phyloP scores from a whole-genome alignment of 2,888 invertebrate genomes.

The Lucinisca nassula region DNA sequence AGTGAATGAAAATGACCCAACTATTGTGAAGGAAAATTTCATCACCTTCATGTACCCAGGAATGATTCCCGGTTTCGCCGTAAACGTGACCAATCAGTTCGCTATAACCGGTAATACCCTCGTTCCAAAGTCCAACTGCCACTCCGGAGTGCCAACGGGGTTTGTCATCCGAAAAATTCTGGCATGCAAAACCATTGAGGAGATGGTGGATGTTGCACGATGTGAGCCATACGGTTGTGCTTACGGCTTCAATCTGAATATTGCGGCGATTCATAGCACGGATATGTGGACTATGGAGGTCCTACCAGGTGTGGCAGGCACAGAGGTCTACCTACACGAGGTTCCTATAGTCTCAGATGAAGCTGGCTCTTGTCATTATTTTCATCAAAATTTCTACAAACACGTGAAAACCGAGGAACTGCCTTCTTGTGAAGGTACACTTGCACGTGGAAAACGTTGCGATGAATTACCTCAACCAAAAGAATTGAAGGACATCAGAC shows the following conservation, averaged over 20 bases:
- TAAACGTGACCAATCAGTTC: constrained; percentile 62
- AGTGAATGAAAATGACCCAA: constrained; percentile 21
- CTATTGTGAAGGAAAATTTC: constrained; percentile 44
- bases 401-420: not conserved
- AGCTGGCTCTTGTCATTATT: not conserved
- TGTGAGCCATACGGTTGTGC: constrained; percentile 65
- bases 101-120: constrained; percentile 70
- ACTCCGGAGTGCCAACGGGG: constrained; percentile 36
- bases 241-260: constrained; percentile 74
- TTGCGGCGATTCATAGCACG: constrained; percentile 53
- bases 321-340: not conserved
- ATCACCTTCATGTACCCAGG: constrained; percentile 66
- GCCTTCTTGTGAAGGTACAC: not conserved
- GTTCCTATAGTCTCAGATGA: not conserved
- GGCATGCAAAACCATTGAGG: constrained; percentile 59
- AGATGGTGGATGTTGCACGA: constrained; percentile 54
- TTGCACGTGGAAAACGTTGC: constrained; percentile 14
- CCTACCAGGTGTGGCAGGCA: constrained; percentile 5
- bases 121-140: constrained; percentile 43
- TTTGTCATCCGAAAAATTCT: constrained; percentile 71
- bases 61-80: constrained; percentile 68
- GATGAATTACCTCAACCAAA: not conserved
- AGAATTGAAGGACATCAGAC: not conserved
- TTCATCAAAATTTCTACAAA: constrained; percentile 2
- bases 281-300: constrained; percentile 75